A percentile compares a stretch with the other conserved stretches of the same genome.
phyloP scores from a whole-genome alignment of 2,797 vertebrate genomes.

The Hydrophis major region DNA sequence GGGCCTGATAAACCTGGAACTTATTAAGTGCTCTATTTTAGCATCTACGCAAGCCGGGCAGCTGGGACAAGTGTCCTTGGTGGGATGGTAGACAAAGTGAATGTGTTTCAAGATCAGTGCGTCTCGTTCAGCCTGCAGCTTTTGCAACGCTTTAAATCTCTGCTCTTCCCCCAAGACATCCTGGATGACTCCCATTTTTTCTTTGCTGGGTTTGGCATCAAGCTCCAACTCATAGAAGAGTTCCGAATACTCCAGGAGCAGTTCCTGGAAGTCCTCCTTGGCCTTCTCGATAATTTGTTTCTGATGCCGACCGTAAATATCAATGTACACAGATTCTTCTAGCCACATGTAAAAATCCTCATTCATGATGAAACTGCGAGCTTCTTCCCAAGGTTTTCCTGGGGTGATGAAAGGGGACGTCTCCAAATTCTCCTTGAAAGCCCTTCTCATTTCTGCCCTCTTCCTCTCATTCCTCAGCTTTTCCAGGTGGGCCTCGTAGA shows the following conservation, averaged over 20 bases:
- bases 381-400: slow-evolving; percentile 97
- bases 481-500: slow-evolving; percentile 85
- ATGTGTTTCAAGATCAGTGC: slow-evolving; percentile 96
- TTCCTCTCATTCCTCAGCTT: slow-evolving; percentile 87
- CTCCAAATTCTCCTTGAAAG: slow-evolving; percentile 89
- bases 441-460: slow-evolving; percentile 84
- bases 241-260: slow-evolving; percentile 95
- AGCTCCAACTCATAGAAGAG: slow-evolving; percentile 97
- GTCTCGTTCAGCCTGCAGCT: slow-evolving; percentile 94
- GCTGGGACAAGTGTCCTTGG: slow-evolving; percentile 94
- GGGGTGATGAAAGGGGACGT: slow-evolving; percentile 91
- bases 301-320: slow-evolving; percentile 94
- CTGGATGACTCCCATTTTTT: slow-evolving; percentile 98
- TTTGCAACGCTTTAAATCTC: slow-evolving; percentile 92
- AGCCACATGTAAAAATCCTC: slow-evolving; percentile 94
- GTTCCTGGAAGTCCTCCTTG: slow-evolving; percentile 97
- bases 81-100: slow-evolving; percentile 97
- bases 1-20: slow-evolving; percentile 79
- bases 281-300: slow-evolving; percentile 92
- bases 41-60: slow-evolving; percentile 86
- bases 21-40: slow-evolving; percentile 87
- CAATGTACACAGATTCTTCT: slow-evolving; percentile 87
- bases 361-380: slow-evolving; percentile 96
- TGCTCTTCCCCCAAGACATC: slow-evolving; percentile 93
- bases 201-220: slow-evolving; percentile 97